These are phyloP conservation scores for Chrysaora quinquecirrha DNA, from an alignment of 30 jellyfish, hydroid and myxozoan species.

Conservation along the genomic window DNA sequence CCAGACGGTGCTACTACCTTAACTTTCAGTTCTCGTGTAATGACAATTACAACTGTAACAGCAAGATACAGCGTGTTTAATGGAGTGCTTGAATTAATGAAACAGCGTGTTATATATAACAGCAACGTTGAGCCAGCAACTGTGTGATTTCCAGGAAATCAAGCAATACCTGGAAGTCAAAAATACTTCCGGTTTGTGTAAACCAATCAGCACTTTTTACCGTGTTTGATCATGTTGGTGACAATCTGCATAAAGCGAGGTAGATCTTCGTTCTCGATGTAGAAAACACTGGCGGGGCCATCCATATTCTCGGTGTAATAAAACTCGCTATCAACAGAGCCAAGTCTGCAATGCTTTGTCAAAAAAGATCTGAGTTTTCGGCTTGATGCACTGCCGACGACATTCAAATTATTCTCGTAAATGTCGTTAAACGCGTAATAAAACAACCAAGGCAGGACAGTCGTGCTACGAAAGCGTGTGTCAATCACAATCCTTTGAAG, in stretches of 20 bases:
- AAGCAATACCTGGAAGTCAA: not conserved
- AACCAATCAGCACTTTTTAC: not conserved
- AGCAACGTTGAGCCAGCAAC: not conserved
- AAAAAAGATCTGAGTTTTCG: not conserved
- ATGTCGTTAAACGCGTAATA: not conserved
- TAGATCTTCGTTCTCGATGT: not conserved
- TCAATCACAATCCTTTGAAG: not conserved
- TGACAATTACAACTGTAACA: no score
- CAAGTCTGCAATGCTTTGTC: not conserved
- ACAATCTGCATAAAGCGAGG: not conserved
- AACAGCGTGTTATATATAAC: no score
- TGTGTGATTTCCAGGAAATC: not conserved
- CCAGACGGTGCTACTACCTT: no score
- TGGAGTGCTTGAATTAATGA: no score
- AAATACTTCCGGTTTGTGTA: not conserved
- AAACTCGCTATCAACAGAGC: not conserved
- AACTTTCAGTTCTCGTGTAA: no score
- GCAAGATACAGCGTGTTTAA: no score
- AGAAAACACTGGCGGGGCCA: not conserved
- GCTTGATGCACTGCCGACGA: conserved; percentile 6
- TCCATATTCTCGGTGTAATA: not conserved
- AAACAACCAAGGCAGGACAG: conserved; percentile 5
- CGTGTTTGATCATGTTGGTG: not conserved
- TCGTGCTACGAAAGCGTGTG: not conserved
- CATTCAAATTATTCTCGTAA: not conserved